These are phyloP conservation scores for Oryzias dopingdopingensis DNA, from an alignment of 2,797 vertebrate genomes.

Conservation along the genomic window DNA sequence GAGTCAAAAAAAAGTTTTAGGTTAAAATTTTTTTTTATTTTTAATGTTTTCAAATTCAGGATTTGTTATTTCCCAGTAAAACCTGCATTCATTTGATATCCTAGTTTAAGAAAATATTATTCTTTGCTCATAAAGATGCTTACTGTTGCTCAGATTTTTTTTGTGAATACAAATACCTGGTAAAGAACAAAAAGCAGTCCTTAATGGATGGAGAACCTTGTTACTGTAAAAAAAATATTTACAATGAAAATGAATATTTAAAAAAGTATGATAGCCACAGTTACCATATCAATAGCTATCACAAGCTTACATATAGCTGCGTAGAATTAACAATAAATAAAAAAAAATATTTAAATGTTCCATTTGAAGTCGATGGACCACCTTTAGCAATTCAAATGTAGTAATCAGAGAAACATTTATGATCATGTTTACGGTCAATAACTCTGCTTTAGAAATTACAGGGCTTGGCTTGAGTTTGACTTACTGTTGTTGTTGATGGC, in stretches of 20 bases:
- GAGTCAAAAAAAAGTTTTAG: too few relatives aligned
- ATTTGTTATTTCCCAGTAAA: too few relatives aligned
- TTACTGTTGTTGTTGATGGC: slow-evolving; percentile 5
- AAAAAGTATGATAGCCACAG: slow-evolving; percentile 53
- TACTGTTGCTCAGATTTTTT: too few relatives aligned
- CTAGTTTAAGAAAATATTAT: too few relatives aligned
- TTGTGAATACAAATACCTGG: too few relatives aligned
- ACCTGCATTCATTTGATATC: too few relatives aligned
- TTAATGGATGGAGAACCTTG: too few relatives aligned
- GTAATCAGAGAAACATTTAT: slow-evolving; percentile 29
- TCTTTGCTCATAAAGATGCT: too few relatives aligned
- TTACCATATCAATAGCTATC: slow-evolving; percentile 61
- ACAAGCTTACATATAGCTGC: slow-evolving; percentile 39
- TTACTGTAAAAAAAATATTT: not conserved
- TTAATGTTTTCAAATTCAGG: too few relatives aligned
- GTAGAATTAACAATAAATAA: slow-evolving; percentile 45
- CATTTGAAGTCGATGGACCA: slow-evolving; percentile 34
- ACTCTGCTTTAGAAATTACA: slow-evolving; percentile 35
- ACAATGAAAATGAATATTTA: slow-evolving; percentile 41
- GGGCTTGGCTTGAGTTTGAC: slow-evolving; percentile 11
- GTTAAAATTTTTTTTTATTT: too few relatives aligned
- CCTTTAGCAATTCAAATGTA: slow-evolving; percentile 16
- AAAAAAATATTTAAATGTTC: slow-evolving; percentile 23
- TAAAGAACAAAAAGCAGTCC: too few relatives aligned
- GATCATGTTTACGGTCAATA: slow-evolving; percentile 31